Base-by-base conservation (phyloP, 2,113 vertebrate genomes). In the Syngnathoides biaculeatus region DNA sequence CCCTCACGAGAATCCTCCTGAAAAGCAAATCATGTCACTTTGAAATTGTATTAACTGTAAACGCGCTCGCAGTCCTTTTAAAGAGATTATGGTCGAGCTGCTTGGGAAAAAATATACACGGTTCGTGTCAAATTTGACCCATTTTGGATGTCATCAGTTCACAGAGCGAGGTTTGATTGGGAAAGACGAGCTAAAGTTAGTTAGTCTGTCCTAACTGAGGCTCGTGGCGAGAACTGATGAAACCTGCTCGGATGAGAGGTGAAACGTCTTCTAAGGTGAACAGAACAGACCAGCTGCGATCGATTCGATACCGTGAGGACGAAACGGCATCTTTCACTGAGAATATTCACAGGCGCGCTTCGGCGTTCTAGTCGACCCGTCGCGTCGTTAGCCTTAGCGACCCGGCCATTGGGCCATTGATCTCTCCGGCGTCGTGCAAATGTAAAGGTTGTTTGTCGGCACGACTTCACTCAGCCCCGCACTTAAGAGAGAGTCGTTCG, bases 401-500 rank as follows among this genome's bases (percentile, higher is more conserved):
- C 64, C 52, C 10, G 19, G 60, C 59, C 14, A 65, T 68, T 74
- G 74, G 19, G 60, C 59, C 14, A 65, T 68, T 74, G 74, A 84
- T 83, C 52, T 69, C 70, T 39, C 47, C 69, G 58, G 13, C 58
- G 58, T 74, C 42, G 56, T 65, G 59, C 35, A 35, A 57, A 27
- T 65, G 17, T 67, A 39, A 72, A 52, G 66, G 13, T 38, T n/a
- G 17, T 19, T 40, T 47, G n/a, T 43, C n/a, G 24, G 61, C 38
- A 58, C 52, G 40, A 30, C 22, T 47, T 67, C 60, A 55, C 52
- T n/a, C 48, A 50, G 60, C 48, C n/a, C n/a, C 48, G 48, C 66
- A 55, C 53, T 81, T 66, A 22, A 42, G 58, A 77, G 81, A 42
- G 58, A 77, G 81, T 81, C 81, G 75, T 65, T 6, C 39, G 71